Percentiles rank a stretch among this genome's conserved stretches.
Evolutionary conservation across 2,113 vertebrate species (phyloP).

Genomic region (Potamarius usumacintae): DNA sequence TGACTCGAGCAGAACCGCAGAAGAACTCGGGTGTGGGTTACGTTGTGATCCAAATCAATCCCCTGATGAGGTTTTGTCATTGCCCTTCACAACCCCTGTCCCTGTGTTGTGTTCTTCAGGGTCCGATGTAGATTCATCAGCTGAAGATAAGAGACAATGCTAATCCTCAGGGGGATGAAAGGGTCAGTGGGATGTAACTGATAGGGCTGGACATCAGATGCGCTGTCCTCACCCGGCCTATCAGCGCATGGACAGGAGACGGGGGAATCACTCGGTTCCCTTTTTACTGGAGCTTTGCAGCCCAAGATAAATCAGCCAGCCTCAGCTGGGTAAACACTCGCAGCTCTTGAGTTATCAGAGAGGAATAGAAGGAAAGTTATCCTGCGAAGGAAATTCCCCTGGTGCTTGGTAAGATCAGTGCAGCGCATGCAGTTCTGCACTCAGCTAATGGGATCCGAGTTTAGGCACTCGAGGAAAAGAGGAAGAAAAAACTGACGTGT

Average conservation of each 20-base stretch:
- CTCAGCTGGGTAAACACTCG: constrained; percentile 33
- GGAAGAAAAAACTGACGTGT: background rate
- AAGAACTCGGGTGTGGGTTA: constrained; percentile 2
- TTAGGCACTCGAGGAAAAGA: background rate
- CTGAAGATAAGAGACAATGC: constrained; percentile 54
- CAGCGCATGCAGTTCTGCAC: background rate
- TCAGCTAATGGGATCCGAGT: constrained; percentile 27
- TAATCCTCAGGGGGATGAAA: constrained; percentile 37
- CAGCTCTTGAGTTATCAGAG: constrained; percentile 41
- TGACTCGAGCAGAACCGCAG: background rate
- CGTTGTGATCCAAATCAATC: background rate
- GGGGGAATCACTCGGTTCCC: constrained; percentile 30
- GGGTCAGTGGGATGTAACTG: constrained; percentile 38
- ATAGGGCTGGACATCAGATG: constrained; percentile 46
- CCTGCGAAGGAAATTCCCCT: constrained; percentile 15
- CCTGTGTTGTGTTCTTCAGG: background rate
- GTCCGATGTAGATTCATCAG: constrained; percentile 46
- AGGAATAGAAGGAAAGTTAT: constrained; percentile 20
- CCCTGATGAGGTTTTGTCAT: background rate
- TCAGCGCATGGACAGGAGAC: constrained; percentile 33
- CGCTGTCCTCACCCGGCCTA: constrained; percentile 39
- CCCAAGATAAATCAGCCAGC: constrained; percentile 48
- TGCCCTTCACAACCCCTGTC: constrained; percentile 19
- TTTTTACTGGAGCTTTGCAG: constrained; percentile 15
- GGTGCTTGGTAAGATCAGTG: constrained; percentile 16